Evolutionary conservation across 2,113 vertebrate species (phyloP), one percentile per base, ranked within the genome.

Genomic region (Malurus elegans): DNA sequence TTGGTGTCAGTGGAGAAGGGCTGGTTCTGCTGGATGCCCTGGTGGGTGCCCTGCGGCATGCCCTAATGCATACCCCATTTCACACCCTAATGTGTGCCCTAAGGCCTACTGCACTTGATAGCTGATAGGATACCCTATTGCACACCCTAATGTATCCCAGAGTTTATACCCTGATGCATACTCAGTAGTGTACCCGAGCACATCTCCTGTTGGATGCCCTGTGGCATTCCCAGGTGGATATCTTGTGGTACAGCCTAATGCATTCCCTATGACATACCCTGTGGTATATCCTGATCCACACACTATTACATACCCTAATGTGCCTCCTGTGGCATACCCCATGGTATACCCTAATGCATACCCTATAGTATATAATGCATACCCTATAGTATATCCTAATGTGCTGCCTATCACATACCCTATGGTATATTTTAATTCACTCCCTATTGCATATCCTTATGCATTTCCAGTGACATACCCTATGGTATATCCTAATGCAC

Each of bases 111-210:
- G 40, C 19, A 8, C 18, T 40, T 4, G 7, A 8, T 67, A n/a
- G 4, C 0, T 44, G 47, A 4, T 8, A 6, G n/a, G 44, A 67
- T 38, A 38, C 45, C 14, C 47, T 54, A 1, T 0, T 26, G 40
- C 28, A 19, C 57, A 10, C 6, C 9, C 70, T 71, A 9, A 4
- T 26, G 45, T 23, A 23, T 76, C 47, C 34, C 44, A 64, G 8
- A 57, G 18, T 19, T 38, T n/a, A 53, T 18, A 34, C 58, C 20
- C 45, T 72, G 1, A 5, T 31, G 32, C 40, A 26, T 53, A 18
- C 54, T 54, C 70, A 54, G 25, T n/a, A 45, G 19, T 34, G 23
- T 53, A 21, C 38, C 61, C 38, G 38, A 6, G 45, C 34, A 54
- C 47, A 26, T 34, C 82, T 54, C 54, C 47, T 54, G 25, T 82